Percentiles rank a stretch among this genome's conserved stretches.
These are phyloP conservation scores for Capra hircus DNA, from an alignment of 2,113 vertebrate genomes.

Conservation along the genomic window DNA sequence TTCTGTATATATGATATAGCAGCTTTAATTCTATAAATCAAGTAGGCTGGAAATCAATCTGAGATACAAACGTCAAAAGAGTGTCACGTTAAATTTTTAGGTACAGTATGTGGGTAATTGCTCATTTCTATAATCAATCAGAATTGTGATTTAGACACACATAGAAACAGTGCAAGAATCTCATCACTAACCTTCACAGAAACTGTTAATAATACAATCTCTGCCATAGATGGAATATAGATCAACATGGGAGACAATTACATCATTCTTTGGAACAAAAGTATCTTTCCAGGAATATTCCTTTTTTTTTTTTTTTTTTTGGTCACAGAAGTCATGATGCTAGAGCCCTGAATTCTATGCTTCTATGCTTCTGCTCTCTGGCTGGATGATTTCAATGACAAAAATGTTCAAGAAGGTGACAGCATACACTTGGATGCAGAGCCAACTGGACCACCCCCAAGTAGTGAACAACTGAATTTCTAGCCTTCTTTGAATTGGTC, in stretches of 20 bases:
- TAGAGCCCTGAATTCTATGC: background rate
- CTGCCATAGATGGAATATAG: background rate
- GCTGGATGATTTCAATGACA: background rate
- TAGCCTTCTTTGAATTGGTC: background rate
- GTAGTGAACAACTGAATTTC: background rate
- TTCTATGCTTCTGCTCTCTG: background rate
- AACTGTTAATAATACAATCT: background rate
- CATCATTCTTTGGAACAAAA: background rate
- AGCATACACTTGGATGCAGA: background rate
- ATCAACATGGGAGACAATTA: background rate
- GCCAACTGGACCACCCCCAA: background rate
- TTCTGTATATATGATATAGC: background rate
- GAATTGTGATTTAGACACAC: background rate
- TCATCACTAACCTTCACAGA: background rate
- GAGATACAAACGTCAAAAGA: background rate
- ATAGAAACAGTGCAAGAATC: background rate
- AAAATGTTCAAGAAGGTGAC: background rate
- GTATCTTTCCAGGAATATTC: background rate
- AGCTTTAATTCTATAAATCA: background rate
- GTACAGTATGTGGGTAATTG: background rate
- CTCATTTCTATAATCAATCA: background rate
- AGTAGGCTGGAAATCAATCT: background rate
- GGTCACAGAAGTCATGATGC: background rate
- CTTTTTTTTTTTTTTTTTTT: background rate
- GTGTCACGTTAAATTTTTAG: rapidly evolving